Evolutionary conservation across 2,888 invertebrate genomes (phyloP).

Genomic region (Hipparchia sbordonii): DNA sequence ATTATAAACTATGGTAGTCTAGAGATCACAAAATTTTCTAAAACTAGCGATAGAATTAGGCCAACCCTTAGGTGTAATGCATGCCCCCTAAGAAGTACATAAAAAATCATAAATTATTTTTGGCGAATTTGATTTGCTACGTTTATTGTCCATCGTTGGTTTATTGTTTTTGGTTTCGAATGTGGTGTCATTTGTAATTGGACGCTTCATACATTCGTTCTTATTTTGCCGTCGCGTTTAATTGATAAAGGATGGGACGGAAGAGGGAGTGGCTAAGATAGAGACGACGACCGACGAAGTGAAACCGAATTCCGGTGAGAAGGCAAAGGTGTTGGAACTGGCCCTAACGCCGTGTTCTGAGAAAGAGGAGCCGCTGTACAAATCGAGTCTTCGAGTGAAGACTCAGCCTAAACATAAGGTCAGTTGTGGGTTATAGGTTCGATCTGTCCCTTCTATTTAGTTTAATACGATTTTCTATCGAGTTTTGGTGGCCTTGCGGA

Average conservation of each 20-base stretch:
- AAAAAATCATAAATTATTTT: conserved; percentile 33
- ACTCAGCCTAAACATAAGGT: conserved; percentile 71
- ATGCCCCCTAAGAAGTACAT: conserved; percentile 28
- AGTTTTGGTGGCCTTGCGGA: conserved; percentile 34
- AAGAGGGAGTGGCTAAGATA: conserved; percentile 75
- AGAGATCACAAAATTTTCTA: conserved; percentile 20
- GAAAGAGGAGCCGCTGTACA: conserved; percentile 77
- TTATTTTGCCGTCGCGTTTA: conserved; percentile 75
- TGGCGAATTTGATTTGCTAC: conserved; percentile 62
- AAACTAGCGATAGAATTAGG: conserved; percentile 28
- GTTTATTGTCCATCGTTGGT: conserved; percentile 50
- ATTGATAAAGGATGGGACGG: conserved; percentile 69
- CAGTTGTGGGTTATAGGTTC: conserved; percentile 57
- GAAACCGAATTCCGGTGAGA: conserved; percentile 68
- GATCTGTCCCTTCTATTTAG: conserved; percentile 66
- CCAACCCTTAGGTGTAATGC: conserved; percentile 26
- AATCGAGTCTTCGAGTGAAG: conserved; percentile 75
- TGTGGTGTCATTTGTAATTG: conserved; percentile 56
- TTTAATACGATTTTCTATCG: conserved; percentile 58
- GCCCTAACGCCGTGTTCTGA: conserved; percentile 63
- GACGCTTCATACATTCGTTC: conserved; percentile 51
- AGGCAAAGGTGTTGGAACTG: conserved; percentile 55
- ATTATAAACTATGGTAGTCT: conserved; percentile 21
- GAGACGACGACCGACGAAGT: conserved; percentile 77
- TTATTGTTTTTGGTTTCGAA: conserved; percentile 62